Percentiles rank a stretch among this genome's conserved stretches.
phyloP scores from a whole-genome alignment of 2,888 invertebrate genomes.

The Pseudolycoriella hygida region DNA sequence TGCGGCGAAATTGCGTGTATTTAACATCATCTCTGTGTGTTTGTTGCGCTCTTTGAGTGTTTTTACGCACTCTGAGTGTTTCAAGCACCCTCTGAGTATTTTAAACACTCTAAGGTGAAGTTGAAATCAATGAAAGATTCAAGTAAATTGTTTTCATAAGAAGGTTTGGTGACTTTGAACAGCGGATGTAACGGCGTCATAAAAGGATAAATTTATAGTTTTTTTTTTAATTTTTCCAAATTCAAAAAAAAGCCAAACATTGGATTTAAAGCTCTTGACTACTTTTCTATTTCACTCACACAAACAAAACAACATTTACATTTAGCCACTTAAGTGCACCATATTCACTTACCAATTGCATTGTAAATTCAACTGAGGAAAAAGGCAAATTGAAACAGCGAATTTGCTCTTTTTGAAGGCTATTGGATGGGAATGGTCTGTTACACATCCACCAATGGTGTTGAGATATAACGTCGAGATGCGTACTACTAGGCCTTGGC shows the following conservation, averaged over 20 bases:
- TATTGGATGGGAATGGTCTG: constrained; percentile 17
- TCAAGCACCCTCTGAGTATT: too few species aligned
- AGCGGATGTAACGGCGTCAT: too few species aligned
- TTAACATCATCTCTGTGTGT: too few species aligned
- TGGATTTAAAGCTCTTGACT: neutral
- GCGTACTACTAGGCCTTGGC: neutral
- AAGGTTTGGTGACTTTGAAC: too few species aligned
- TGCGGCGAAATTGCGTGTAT: too few species aligned
- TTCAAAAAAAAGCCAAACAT: neutral
- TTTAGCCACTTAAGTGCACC: neutral
- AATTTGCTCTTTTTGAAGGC: constrained; percentile 10
- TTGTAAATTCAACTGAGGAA: neutral
- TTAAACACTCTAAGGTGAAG: too few species aligned
- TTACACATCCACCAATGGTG: constrained; percentile 15
- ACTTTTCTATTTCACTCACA: neutral
- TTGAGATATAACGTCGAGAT: constrained; percentile 1
- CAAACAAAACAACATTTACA: constrained; percentile 1
- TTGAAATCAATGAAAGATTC: too few species aligned
- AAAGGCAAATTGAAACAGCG: neutral
- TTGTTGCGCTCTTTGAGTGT: too few species aligned
- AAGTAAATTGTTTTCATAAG: too few species aligned
- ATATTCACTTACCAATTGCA: neutral
- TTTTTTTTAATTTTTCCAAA: neutral
- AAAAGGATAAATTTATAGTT: too few species aligned
- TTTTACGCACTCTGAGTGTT: too few species aligned